Evolutionary conservation across 2,797 vertebrate species (phyloP).

Genomic region (Tokudaia tokunoshimensis): DNA sequence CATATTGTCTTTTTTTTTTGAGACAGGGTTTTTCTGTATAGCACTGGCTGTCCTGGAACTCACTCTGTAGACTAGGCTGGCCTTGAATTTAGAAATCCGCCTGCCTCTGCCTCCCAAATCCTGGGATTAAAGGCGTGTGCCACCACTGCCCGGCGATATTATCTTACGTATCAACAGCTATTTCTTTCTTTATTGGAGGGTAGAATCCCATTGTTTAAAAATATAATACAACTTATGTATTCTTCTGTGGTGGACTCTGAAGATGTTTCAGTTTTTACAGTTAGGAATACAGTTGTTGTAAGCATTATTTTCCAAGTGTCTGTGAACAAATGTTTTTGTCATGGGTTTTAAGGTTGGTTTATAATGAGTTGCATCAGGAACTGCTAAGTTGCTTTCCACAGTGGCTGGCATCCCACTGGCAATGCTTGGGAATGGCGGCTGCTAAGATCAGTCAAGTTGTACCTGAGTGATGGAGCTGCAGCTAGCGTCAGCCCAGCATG

Average conservation of each 20-base stretch:
- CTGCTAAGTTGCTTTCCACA: conserved; percentile 39
- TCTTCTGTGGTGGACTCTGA: background rate
- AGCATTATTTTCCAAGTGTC: conserved; percentile 46
- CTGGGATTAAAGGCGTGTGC: too few relatives aligned
- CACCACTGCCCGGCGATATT: background rate
- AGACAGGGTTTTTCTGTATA: too few relatives aligned
- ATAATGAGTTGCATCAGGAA: conserved; percentile 36
- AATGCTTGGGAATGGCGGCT: background rate
- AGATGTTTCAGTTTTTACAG: conserved; percentile 15
- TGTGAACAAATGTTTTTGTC: conserved; percentile 37
- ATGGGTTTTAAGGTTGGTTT: background rate
- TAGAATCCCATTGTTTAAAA: background rate
- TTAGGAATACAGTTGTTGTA: background rate
- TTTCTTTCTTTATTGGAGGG: conserved; percentile 47
- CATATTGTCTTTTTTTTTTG: background rate
- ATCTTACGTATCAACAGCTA: background rate
- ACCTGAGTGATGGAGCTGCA: background rate
- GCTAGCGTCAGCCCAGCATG: background rate
- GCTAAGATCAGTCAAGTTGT: conserved; percentile 3
- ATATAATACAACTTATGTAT: background rate
- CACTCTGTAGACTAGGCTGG: too few relatives aligned
- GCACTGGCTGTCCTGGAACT: too few relatives aligned
- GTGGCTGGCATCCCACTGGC: background rate
- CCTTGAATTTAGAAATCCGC: too few relatives aligned
- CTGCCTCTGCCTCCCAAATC: too few relatives aligned